Evolutionary conservation across 2,797 vertebrate genomes (phyloP).

Genomic region (Epinephelus malabaricus): DNA sequence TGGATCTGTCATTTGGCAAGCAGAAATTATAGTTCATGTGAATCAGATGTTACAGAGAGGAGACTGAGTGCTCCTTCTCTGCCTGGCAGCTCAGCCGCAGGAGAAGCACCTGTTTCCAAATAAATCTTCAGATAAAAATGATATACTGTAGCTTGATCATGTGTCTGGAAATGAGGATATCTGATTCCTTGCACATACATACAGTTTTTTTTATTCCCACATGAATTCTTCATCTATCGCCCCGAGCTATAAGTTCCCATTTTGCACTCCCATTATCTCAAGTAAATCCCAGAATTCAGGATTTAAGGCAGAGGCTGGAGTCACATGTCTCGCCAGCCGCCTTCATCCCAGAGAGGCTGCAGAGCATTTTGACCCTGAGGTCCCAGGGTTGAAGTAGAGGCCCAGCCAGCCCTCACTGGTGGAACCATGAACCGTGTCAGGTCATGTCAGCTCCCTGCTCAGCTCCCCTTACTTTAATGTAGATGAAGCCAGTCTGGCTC

Average conservation of each 20-base stretch:
- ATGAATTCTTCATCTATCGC: slow-evolving; percentile 53
- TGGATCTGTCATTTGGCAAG: slow-evolving; percentile 64
- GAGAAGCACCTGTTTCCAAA: slow-evolving; percentile 80
- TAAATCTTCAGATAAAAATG: slow-evolving; percentile 79
- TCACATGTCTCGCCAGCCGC: slow-evolving; percentile 74
- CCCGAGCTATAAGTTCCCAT: slow-evolving; percentile 38
- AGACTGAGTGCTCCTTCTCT: slow-evolving; percentile 48
- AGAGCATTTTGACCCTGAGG: slow-evolving; percentile 72
- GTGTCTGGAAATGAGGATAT: slow-evolving; percentile 73
- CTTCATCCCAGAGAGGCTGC: slow-evolving; percentile 60
- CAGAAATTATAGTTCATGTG: slow-evolving; percentile 74
- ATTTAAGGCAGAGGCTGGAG: slow-evolving; percentile 56
- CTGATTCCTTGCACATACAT: slow-evolving; percentile 46
- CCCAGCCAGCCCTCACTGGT: slow-evolving; percentile 64
- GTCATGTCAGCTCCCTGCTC: slow-evolving; percentile 74
- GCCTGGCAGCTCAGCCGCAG: slow-evolving; percentile 49
- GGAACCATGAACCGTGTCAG: slow-evolving; percentile 78
- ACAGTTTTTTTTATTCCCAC: slow-evolving; percentile 48
- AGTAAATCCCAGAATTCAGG: slow-evolving; percentile 61
- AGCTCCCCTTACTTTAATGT: slow-evolving; percentile 70
- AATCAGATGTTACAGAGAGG: slow-evolving; percentile 77
- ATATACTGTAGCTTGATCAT: slow-evolving; percentile 62
- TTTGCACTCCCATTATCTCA: slow-evolving; percentile 45
- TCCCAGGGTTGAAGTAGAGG: slow-evolving; percentile 63
- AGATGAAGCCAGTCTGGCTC: slow-evolving; percentile 69